These are phyloP conservation scores for Acronicta psi DNA, from an alignment of 2,888 invertebrate species.

Conservation along the genomic window DNA sequence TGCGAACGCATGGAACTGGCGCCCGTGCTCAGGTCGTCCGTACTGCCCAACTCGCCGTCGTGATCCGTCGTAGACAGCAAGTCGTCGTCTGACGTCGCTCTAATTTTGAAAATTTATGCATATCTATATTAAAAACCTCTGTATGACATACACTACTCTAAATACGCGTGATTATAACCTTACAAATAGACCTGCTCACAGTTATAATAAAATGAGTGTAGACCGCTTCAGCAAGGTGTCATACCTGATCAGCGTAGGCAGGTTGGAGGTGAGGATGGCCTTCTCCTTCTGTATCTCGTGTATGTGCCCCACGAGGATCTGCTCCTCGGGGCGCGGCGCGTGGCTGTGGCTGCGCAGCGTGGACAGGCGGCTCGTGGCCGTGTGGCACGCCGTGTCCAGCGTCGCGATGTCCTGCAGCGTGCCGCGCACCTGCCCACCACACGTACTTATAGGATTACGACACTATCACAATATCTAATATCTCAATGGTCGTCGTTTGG, in stretches of 20 bases:
- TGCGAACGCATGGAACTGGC: constrained; percentile 78
- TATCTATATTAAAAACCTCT: too few relatives aligned
- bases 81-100: constrained; percentile 96
- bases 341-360: constrained; percentile 90
- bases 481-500: too few relatives aligned
- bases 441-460: not conserved
- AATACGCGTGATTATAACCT: too few relatives aligned
- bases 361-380: constrained; percentile 94
- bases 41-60: constrained; percentile 92
- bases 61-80: constrained; percentile 93
- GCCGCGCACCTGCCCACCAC: constrained; percentile 91
- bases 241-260: constrained; percentile 92
- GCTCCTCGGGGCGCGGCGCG: constrained; percentile 92
- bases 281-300: constrained; percentile 95
- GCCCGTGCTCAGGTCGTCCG: constrained; percentile 89
- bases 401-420: constrained; percentile 97
- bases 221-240: not conserved
- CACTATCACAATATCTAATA: too few relatives aligned
- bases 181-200: too few relatives aligned
- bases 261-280: constrained; percentile 93
- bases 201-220: too few relatives aligned
- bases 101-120: constrained; percentile 55
- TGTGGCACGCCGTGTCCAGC: constrained; percentile 95
- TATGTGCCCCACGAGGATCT: constrained; percentile 93
- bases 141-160: too few relatives aligned